Evolutionary conservation across 1,140 invertebrate species (phyloP), one percentile per base, ranked within the genome.

Genomic region (Heliconius hermathena): DNA sequence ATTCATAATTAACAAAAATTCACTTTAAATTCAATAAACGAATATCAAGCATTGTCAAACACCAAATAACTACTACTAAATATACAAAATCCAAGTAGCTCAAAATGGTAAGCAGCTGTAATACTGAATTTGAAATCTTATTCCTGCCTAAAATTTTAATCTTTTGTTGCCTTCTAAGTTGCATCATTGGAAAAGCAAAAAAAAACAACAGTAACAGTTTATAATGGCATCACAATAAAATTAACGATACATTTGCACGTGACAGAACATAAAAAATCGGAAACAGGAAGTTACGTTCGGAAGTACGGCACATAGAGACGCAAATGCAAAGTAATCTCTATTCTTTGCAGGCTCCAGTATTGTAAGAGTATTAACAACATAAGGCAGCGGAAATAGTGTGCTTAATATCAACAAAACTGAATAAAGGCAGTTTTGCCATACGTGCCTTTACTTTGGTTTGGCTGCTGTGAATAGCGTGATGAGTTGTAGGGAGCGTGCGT

Each of bases 401-500:
- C 79, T 74, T 80, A 78, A 79, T 81, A 84, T 74, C 79, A 80
- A 84, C 81, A 84, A 82, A 83, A 82, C 66, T 83, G 80, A 83
- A 83, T 80, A 72, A 74, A 74, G 76, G 71, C 76, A 73, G 84
- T 89, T 89, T 88, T 81, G 89, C 88, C 83, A 90, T 87, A 87
- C 90, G 88, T 91, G 90, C 84, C 74, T 84, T 85, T 84, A 82
- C 77, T 85, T 88, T 81, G 84, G 79, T 84, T 88, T 83, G 74
- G 83, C 81, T 80, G 83, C 81, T 85, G 66, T 79, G 83, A 81
- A 74, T 52, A 71, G 54, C 38, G 41, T 77, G 77, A 83, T 78
- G 82, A 84, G 81, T 84, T 85, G 82, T 86, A 87, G 87, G 83
- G 84, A 86, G 79, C 83, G 90, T 88, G 88, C 89, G 90, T 90